phyloP scores from a whole-genome alignment of 2,888 invertebrate genomes.

The Doris montereyensis region DNA sequence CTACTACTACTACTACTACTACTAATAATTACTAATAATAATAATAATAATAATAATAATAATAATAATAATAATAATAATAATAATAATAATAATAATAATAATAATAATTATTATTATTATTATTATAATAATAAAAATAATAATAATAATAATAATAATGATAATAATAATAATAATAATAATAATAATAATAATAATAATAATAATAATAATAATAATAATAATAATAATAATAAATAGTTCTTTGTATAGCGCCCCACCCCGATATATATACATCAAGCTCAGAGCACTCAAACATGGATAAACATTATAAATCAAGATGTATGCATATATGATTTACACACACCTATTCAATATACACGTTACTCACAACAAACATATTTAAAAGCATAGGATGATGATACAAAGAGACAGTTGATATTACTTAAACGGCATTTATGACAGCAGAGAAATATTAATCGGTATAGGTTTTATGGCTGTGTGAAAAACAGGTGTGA shows the following conservation, averaged over 20 bases:
- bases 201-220: neutral
- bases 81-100: neutral
- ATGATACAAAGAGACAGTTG: too few species aligned
- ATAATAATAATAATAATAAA: neutral
- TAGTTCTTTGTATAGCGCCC: too few species aligned
- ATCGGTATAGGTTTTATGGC: too few species aligned
- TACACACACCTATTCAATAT: neutral
- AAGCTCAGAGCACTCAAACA: too few species aligned
- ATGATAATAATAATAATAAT: neutral
- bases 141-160: neutral
- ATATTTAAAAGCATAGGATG: too few species aligned
- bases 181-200: neutral
- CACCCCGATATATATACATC: too few species aligned
- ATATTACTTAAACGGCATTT: too few species aligned
- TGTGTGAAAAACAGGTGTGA: too few species aligned
- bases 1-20: slow-evolving; percentile 5
- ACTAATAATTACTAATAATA: neutral
- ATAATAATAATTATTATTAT: neutral
- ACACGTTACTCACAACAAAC: neutral
- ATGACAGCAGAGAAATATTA: too few species aligned
- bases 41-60: neutral
- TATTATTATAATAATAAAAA: neutral
- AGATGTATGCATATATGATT: too few species aligned
- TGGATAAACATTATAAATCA: too few species aligned
- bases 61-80: neutral